phyloP scores from a whole-genome alignment of 2,113 vertebrate species.

The Colinus virginianus region DNA sequence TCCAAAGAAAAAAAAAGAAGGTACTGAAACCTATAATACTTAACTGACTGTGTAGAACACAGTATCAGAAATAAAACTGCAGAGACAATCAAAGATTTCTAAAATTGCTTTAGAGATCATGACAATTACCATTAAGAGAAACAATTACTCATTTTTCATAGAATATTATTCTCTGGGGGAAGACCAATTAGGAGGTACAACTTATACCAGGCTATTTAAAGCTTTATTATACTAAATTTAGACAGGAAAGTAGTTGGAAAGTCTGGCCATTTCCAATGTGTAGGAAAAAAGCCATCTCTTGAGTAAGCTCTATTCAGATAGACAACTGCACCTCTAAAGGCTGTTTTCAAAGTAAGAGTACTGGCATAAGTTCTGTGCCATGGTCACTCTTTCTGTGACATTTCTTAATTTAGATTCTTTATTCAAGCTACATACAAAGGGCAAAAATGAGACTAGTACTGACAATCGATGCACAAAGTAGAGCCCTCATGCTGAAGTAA shows the following conservation, averaged over 20 bases:
- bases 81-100: neutral
- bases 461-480: fast-evolving
- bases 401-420: neutral
- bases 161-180: neutral
- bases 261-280: neutral
- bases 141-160: neutral
- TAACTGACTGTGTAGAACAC: neutral
- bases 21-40: neutral
- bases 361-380: neutral
- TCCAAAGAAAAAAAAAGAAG: neutral
- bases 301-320: neutral
- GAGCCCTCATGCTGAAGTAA: neutral
- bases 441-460: fast-evolving
- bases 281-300: neutral
- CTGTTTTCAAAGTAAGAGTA: neutral
- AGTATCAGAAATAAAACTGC: neutral
- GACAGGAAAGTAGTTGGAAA: neutral
- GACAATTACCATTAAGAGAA: neutral
- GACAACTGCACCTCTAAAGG: neutral
- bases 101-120: neutral
- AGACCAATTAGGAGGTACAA: neutral
- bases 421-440: neutral
- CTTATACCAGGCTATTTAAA: neutral
- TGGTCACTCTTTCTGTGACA: neutral
- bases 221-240: neutral